A percentile compares a stretch with the other conserved stretches of the same genome.
Conservation (phyloP, 2,797 vertebrate species). For the Dicrostonyx torquatus region DNA sequence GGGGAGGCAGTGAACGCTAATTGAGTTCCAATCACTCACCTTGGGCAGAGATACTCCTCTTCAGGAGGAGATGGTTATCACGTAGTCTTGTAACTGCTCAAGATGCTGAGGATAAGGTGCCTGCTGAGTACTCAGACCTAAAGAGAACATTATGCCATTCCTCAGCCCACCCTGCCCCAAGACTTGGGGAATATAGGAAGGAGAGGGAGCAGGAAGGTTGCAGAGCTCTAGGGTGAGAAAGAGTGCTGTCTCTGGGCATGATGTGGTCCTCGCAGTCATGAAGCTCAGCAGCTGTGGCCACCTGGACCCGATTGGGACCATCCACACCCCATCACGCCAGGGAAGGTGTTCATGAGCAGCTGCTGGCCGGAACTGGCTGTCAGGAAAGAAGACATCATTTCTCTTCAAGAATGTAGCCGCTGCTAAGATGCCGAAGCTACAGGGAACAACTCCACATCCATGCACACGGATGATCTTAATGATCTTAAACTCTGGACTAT, state of each 20-base stretch:
- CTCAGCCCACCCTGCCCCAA: not conserved
- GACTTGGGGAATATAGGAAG: not conserved
- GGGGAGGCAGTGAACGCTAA: not conserved
- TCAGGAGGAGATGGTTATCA: not conserved
- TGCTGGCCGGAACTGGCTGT: not conserved
- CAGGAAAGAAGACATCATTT: not conserved
- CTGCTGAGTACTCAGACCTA: not conserved
- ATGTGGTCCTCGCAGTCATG: not conserved
- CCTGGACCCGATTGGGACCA: not conserved
- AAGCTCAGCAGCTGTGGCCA: too few species aligned
- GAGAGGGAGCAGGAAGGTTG: not conserved
- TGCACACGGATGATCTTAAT: too few species aligned
- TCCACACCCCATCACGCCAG: not conserved
- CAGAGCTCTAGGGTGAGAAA: too few species aligned
- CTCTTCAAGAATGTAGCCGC: not conserved
- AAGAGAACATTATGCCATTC: not conserved
- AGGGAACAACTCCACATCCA: not conserved
- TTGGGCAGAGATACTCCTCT: not conserved
- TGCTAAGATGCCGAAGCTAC: not conserved
- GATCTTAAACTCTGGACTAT: not conserved
- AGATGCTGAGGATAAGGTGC: not conserved
- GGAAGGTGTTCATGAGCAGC: not conserved
- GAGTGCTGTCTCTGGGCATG: not conserved
- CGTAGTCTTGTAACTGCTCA: not conserved
- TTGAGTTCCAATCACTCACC: not conserved